Base-by-base conservation (phyloP, 2,113 vertebrate genomes). In the Acinonyx jubatus region DNA sequence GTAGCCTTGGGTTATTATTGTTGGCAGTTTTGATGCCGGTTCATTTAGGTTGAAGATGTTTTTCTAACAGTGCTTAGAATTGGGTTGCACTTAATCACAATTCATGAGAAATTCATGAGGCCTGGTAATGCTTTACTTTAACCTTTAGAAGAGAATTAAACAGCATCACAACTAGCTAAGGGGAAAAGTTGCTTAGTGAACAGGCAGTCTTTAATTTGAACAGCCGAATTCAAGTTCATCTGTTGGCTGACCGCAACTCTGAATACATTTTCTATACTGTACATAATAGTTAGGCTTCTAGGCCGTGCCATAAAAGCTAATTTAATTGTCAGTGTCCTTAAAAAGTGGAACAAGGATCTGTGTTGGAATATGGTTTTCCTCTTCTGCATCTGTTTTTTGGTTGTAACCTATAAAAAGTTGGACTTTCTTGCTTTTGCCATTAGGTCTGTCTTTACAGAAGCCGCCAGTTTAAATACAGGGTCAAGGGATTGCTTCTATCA, bases 11-110 rank as follows among this genome's bases (percentile, higher is more conserved):
- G 97, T 98, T 87, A 27, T 98, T 98, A 74, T 93, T 97, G 88
- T 97, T 98, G 97, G 97, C 92, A 74, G 78, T 96, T 98, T 73
- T 21, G n/a, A 96, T 97, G 91, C 96, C 85, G 52, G 48, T 94
- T 23, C 29, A 31, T 97, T 94, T 98, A 97, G 80, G 81, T 94
- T 91, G 89, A 94, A 96, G 92, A 92, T 52, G 16, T 91, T 98
- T 98, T 88, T 88, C 69, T 90, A 95, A 79, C 66, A 95, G 68
- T 87, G 27, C 81, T 97, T 98, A 69, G 93, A 98, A 98, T 98
- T 94, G 96, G 71, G 87, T 97, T 98, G 78, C 13, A 86, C 57
- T 94, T 98, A 98, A 98, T 98, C 95, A 97, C 25, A 88, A 81
- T 91, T 98, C 86, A 15, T 73, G 97, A 92, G 95, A 95, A 96